A percentile compares a stretch with the other conserved stretches of the same genome.
Conservation (phyloP, 2,888 invertebrate genomes). For the Apantesis nais region DNA sequence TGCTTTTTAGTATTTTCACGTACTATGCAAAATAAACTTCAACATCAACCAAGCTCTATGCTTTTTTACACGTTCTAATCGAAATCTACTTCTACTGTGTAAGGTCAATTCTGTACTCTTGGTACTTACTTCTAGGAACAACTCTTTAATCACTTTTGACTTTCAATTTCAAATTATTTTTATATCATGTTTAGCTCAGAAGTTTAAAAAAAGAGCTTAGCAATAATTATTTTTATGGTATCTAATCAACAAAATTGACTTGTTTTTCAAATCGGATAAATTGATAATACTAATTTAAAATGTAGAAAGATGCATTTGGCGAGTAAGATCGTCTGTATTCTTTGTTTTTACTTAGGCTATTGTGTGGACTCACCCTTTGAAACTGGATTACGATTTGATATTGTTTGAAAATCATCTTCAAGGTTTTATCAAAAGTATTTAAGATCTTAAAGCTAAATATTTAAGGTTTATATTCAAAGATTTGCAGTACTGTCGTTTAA, state of each 20-base stretch:
- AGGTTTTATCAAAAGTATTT: conserved; percentile 13
- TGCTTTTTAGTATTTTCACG: no score
- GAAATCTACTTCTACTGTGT: background rate
- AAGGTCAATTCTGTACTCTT: background rate
- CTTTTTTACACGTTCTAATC: background rate
- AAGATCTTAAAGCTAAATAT: background rate
- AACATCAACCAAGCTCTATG: no score
- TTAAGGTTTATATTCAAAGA: conserved; percentile 7
- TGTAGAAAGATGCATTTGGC: background rate
- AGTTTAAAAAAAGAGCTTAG: no score
- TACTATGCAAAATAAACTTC: no score
- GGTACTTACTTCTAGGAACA: no score
- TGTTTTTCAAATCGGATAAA: background rate
- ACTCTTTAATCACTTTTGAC: no score
- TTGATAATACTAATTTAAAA: background rate
- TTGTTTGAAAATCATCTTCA: conserved; percentile 31
- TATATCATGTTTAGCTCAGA: no score
- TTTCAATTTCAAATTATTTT: no score
- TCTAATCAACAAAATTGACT: background rate
- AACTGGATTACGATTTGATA: conserved; percentile 37
- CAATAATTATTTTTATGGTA: background rate
- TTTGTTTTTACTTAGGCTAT: background rate
- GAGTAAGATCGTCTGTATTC: background rate
- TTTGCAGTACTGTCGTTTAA: background rate
- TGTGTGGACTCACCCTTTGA: conserved; percentile 7